Evolutionary conservation across 2,113 vertebrate species (phyloP), one percentile per base, ranked within the genome.

Genomic region (Acinonyx jubatus): DNA sequence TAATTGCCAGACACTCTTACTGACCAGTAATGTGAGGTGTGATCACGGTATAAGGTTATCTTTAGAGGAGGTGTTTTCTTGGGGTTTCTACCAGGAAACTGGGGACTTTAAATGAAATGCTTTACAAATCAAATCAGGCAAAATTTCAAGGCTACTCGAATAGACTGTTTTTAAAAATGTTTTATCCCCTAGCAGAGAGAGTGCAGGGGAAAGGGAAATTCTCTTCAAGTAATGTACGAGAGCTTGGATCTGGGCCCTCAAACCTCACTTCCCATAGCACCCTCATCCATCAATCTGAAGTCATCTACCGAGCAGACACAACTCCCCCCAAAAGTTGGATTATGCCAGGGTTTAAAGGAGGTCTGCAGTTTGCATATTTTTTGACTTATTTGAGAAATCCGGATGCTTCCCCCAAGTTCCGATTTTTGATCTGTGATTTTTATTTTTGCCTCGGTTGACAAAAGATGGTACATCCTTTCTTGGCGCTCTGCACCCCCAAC

Each of bases 391-490:
- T 97, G 82, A 83, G 63, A 96, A 95, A 98, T 92, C 96, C 50
- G 85, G 96, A 97, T 97, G 95, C 76, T 92, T 94, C 82, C 87
- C 81, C 88, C 73, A 55, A 85, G 80, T 92, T 98, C 93, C 1
- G 81, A 97, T 96, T 97, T 98, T 96, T 97, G 96, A 96, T 98
- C 91, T 98, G 97, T 79, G 87, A 97, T 91, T 96, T 91, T 91
- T 97, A 96, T 97, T 94, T 98, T 96, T 96, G 95, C 90, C 76
- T 97, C 9, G 6, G 94, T 93, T 94, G 88, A 96, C 97, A 96
- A 97, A 97, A 97, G 97, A 96, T 93, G 87, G 94, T 97, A 97
- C 96, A 98, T 97, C 97, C 97, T 98, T 82, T 95, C 97, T 96
- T 97, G 98, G 97, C 97, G 94, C 87, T 69, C 71, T 61, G 38